phyloP scores from a whole-genome alignment of 2,888 invertebrate species.

The Polydrusus tereticollis region DNA sequence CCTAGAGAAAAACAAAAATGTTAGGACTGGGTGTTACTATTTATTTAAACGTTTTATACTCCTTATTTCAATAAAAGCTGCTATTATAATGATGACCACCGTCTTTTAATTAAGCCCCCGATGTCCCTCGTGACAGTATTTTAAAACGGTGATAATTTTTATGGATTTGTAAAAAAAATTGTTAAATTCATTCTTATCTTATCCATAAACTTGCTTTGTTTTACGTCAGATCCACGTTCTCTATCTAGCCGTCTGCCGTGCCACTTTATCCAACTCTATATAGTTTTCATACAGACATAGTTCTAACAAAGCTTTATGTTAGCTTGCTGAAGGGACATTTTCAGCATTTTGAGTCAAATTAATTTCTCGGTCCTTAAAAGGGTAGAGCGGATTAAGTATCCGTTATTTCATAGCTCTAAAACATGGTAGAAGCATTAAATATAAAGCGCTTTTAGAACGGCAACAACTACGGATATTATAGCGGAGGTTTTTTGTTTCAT shows the following conservation, averaged over 20 bases:
- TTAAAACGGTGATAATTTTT: no score
- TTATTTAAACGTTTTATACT: no score
- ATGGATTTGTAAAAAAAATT: no score
- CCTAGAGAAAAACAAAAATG: no score
- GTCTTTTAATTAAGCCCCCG: no score
- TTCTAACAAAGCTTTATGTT: background rate
- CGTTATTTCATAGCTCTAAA: background rate
- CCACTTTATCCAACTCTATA: background rate
- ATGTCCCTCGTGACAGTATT: no score
- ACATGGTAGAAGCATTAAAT: background rate
- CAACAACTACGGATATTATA: background rate
- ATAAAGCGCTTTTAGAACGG: background rate
- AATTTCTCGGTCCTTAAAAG: background rate
- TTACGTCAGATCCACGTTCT: no score
- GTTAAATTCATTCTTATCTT: no score
- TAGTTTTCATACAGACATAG: background rate
- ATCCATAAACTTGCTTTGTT: background rate
- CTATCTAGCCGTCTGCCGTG: no score
- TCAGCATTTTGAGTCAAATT: background rate
- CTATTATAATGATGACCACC: no score
- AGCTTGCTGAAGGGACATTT: background rate
- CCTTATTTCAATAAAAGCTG: no score
- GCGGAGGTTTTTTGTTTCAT: background rate
- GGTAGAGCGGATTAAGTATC: background rate
- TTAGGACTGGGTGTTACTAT: no score